Percentiles rank a stretch among this genome's conserved stretches.
Evolutionary conservation across 2,113 vertebrate species (phyloP).

Genomic region (Pampusana beccarii): DNA sequence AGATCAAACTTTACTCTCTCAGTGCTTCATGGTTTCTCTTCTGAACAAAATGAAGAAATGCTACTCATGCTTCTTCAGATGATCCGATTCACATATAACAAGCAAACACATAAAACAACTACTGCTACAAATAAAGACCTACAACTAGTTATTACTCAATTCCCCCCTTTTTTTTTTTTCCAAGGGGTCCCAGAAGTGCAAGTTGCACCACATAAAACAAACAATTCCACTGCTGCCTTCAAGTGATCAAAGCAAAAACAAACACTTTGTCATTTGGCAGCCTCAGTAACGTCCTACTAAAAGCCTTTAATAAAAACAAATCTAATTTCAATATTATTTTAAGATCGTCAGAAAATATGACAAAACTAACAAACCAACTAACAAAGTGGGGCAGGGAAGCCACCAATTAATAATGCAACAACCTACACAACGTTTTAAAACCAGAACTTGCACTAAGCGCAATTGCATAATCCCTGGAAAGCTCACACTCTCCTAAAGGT

Average conservation of each 20-base stretch:
- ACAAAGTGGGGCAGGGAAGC: not conserved
- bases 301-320: not conserved
- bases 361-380: not conserved
- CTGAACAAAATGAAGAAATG: not conserved
- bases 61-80: not conserved
- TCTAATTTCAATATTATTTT: not conserved
- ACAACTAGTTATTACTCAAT: not conserved
- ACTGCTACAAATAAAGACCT: not conserved
- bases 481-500: not conserved
- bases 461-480: not conserved
- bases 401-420: not conserved
- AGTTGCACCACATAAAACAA: not conserved
- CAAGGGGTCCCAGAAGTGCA: not conserved
- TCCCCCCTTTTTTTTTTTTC: not conserved
- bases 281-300: not conserved
- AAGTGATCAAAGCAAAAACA: not conserved
- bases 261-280: not conserved
- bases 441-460: not conserved
- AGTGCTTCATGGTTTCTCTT: not conserved
- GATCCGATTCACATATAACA: not conserved
- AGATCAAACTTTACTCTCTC: not conserved
- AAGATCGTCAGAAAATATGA: not conserved
- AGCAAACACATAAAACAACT: not conserved
- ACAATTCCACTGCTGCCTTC: not conserved
- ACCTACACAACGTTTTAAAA: not conserved